Percentiles rank a stretch among this genome's conserved stretches.
These are phyloP conservation scores for Onychomys arenicola DNA, from an alignment of 2,797 vertebrate genomes.

Conservation along the genomic window DNA sequence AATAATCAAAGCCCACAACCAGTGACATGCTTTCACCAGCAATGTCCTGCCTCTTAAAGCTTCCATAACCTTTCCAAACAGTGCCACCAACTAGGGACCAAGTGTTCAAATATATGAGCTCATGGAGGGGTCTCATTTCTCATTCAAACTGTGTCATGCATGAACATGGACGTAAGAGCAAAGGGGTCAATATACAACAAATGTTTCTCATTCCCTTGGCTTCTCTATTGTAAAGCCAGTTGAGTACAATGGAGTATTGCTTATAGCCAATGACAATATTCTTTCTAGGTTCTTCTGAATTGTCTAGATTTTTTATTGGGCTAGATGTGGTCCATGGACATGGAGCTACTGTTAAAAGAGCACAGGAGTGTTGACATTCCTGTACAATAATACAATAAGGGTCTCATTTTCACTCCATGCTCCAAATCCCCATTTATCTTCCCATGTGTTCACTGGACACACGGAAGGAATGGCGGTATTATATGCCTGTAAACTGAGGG, in stretches of 20 bases:
- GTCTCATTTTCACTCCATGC: not conserved
- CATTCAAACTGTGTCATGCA: not conserved
- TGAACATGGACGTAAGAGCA: not conserved
- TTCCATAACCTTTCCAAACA: not conserved
- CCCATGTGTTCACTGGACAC: not conserved
- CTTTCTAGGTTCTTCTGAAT: constrained; percentile 30
- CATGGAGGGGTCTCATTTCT: not conserved
- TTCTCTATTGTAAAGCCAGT: constrained; percentile 28
- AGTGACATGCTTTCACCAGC: not conserved
- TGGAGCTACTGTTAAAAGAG: not conserved
- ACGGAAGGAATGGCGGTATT: not conserved
- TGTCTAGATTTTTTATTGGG: not conserved
- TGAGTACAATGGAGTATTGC: not conserved
- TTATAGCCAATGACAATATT: not conserved
- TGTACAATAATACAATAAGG: not conserved
- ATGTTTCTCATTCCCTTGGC: not conserved
- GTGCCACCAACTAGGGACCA: not conserved
- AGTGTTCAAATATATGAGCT: not conserved
- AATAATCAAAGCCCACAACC: not conserved
- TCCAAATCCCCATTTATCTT: not conserved
- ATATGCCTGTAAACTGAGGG: not conserved
- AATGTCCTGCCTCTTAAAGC: not conserved
- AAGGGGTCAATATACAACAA: not conserved
- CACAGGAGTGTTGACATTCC: not conserved
- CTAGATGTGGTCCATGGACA: not conserved